Conservation (phyloP, 2,113 vertebrate genomes). For the Hydrochoerus hydrochaeris region DNA sequence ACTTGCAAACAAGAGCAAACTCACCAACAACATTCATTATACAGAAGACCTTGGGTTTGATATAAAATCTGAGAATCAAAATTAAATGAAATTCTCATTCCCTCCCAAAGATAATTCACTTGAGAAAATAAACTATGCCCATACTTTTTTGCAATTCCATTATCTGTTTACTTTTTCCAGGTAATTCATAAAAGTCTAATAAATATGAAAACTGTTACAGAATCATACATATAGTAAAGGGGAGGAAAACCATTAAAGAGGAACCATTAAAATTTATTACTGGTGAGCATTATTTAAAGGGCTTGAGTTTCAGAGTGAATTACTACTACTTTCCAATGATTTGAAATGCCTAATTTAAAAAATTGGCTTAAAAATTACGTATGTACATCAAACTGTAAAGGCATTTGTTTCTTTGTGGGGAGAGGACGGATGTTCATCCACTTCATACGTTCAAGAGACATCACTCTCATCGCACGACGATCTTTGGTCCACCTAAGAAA, state of each 20-base stretch:
- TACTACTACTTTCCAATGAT: slow-evolving; percentile 58
- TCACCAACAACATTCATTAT: neutral
- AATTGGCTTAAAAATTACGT: slow-evolving; percentile 77
- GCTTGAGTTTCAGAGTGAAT: slow-evolving; percentile 16
- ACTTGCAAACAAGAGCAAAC: neutral
- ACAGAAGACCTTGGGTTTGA: neutral
- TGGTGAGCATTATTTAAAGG: slow-evolving; percentile 35
- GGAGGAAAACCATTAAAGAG: slow-evolving; percentile 9
- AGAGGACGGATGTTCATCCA: slow-evolving; percentile 96
- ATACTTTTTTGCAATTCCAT: neutral
- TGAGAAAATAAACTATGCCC: neutral
- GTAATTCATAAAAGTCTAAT: neutral
- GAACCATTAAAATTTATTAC: neutral
- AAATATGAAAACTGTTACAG: neutral
- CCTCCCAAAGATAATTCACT: slow-evolving; percentile 17
- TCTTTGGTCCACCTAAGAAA: slow-evolving; percentile 96
- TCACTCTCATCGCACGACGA: slow-evolving; percentile 94
- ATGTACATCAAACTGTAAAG: slow-evolving; percentile 97
- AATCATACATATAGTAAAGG: neutral
- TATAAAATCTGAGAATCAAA: slow-evolving; percentile 5
- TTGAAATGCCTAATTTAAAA: slow-evolving; percentile 57
- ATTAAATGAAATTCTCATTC: slow-evolving; percentile 8
- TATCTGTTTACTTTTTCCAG: neutral
- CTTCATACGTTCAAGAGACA: slow-evolving; percentile 95
- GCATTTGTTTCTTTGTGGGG: slow-evolving; percentile 97